Percentiles rank a stretch among this genome's conserved stretches.
Conservation (phyloP, 2,888 invertebrate species). For the Hanleya hanleyi region DNA sequence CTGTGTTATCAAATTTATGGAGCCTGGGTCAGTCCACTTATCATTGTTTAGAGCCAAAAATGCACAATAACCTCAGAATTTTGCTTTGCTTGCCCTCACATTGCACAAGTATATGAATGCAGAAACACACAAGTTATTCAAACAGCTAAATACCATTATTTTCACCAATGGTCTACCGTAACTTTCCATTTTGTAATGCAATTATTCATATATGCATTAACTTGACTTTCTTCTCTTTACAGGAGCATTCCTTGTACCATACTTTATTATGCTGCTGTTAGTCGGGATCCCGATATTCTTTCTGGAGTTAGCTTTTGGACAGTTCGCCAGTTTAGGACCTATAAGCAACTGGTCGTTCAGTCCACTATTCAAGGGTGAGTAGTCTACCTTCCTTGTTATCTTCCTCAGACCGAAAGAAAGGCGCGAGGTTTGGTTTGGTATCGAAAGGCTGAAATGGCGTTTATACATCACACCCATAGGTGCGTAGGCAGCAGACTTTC, state of each 20-base stretch:
- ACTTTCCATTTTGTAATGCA: too few species aligned
- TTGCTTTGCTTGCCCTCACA: too few species aligned
- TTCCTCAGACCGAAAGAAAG: not conserved
- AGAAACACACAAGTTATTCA: too few species aligned
- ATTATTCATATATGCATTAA: not conserved
- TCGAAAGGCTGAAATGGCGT: not conserved
- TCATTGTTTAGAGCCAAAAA: too few species aligned
- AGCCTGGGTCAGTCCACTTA: too few species aligned
- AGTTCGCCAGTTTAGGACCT: conserved; percentile 64
- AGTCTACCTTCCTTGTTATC: not conserved
- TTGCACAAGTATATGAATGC: too few species aligned
- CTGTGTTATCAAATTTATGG: too few species aligned
- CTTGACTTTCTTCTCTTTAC: conserved; percentile 18
- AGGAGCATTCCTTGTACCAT: conserved; percentile 63
- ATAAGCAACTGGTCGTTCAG: conserved; percentile 58
- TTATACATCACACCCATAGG: not conserved
- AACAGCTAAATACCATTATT: too few species aligned
- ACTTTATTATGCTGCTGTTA: conserved; percentile 50
- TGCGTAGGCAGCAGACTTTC: not conserved
- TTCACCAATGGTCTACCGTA: too few species aligned
- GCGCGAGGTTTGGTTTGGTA: not conserved
- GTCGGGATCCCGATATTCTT: conserved; percentile 67
- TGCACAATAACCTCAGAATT: too few species aligned
- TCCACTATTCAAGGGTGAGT: conserved; percentile 61
- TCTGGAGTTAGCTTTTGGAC: conserved; percentile 59